These are phyloP conservation scores for Bathynomus jamesi DNA, from an alignment of 1,140 invertebrate genomes.

Conservation along the genomic window DNA sequence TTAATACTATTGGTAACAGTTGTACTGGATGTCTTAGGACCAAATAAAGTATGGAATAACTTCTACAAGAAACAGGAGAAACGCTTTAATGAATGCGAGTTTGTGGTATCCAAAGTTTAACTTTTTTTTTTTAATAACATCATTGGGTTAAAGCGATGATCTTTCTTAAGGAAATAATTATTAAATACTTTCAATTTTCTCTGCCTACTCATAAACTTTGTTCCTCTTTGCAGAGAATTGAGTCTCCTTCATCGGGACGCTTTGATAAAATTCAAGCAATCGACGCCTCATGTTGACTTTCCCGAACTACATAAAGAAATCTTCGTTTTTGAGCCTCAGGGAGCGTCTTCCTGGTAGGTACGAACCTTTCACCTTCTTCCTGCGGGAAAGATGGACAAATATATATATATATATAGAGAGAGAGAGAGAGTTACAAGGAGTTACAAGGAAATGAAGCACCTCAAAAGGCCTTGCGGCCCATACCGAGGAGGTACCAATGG, in stretches of 20 bases:
- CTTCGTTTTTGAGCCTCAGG: constrained; percentile 41
- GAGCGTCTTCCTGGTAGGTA: background rate
- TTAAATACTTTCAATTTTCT: too few species aligned
- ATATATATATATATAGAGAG: background rate
- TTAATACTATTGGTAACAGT: too few species aligned
- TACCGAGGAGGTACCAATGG: background rate
- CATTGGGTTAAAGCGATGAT: too few species aligned
- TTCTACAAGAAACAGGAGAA: too few species aligned
- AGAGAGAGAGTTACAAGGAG: background rate
- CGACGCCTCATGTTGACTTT: constrained; percentile 43
- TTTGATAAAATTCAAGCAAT: constrained; percentile 43
- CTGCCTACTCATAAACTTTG: too few species aligned
- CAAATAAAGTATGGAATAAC: too few species aligned
- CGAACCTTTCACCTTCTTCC: background rate
- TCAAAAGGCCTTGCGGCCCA: background rate
- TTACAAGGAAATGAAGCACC: background rate
- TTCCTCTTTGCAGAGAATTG: constrained; percentile 66
- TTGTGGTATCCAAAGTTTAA: too few species aligned
- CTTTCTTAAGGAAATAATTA: too few species aligned
- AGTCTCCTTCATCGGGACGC: constrained; percentile 59
- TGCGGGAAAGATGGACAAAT: too few species aligned
- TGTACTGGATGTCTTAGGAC: too few species aligned
- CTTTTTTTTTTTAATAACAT: too few species aligned
- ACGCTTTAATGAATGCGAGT: too few species aligned
- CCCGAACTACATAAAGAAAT: constrained; percentile 51